Evolutionary conservation across 2,113 vertebrate genomes (phyloP).

Genomic region (Phyllostomus discolor): DNA sequence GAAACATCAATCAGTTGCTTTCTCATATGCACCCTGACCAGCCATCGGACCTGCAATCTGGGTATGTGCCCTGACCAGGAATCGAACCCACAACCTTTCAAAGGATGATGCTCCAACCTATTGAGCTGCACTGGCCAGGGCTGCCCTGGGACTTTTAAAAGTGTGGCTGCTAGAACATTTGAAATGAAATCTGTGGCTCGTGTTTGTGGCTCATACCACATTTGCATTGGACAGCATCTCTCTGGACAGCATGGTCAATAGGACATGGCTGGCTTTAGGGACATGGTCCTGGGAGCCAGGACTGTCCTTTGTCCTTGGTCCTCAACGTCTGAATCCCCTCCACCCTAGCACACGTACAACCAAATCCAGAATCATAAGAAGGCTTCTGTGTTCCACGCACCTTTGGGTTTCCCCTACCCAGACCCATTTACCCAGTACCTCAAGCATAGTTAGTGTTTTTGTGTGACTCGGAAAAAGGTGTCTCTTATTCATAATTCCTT

Average conservation of each 20-base stretch:
- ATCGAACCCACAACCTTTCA: no score
- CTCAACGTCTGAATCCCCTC: background rate
- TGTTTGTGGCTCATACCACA: background rate
- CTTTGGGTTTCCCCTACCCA: background rate
- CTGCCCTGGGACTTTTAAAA: background rate
- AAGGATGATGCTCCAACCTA: no score
- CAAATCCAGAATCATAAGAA: background rate
- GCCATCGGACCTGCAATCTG: no score
- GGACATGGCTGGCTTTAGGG: background rate
- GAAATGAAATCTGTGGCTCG: background rate
- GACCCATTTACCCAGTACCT: background rate
- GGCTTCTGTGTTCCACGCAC: background rate
- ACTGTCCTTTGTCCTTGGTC: background rate
- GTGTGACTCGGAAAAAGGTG: background rate
- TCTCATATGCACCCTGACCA: no score
- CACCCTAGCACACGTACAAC: no score
- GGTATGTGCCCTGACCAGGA: no score
- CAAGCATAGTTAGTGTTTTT: background rate
- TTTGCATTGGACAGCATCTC: background rate
- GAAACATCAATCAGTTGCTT: no score
- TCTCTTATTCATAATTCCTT: background rate
- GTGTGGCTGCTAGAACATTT: background rate
- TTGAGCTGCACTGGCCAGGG: no score
- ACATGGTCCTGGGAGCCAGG: background rate
- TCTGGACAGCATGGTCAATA: background rate